A percentile compares a stretch with the other conserved stretches of the same genome.
phyloP scores from a whole-genome alignment of 2,888 invertebrate genomes.

The Conomelus anceps region DNA sequence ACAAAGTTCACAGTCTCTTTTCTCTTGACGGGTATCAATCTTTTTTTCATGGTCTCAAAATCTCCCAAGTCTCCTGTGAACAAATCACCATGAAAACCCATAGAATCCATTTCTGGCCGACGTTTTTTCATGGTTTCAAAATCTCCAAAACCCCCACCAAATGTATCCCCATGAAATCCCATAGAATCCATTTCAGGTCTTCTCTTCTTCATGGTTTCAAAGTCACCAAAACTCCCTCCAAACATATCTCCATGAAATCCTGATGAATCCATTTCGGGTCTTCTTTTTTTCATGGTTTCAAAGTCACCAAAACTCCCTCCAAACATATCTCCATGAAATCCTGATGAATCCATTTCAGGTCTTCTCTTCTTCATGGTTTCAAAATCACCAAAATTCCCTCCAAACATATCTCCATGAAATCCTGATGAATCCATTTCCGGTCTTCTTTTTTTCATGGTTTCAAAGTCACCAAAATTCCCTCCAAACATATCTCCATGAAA shows the following conservation, averaged over 20 bases:
- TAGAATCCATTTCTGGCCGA: constrained; percentile 37
- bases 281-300: constrained; percentile 37
- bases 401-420: constrained; percentile 40
- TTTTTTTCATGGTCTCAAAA: constrained; percentile 39
- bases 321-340: constrained; percentile 40
- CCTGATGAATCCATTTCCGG: constrained; percentile 38
- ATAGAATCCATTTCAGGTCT: constrained; percentile 36
- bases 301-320: constrained; percentile 39
- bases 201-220: constrained; percentile 34
- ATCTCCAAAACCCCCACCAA: constrained; percentile 38
- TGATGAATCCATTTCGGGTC: constrained; percentile 36
- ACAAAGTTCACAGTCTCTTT: not conserved
- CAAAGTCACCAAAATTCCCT: constrained; percentile 37
- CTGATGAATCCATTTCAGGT: constrained; percentile 37
- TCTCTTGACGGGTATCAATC: constrained; percentile 18
- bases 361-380: constrained; percentile 36
- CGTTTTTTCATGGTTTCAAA: constrained; percentile 40
- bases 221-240: constrained; percentile 34
- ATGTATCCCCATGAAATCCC: constrained; percentile 39
- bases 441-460: constrained; percentile 35
- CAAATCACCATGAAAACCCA: constrained; percentile 39
- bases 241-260: constrained; percentile 38
- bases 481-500: constrained; percentile 39
- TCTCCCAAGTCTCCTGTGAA: constrained; percentile 39
- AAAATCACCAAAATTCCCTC: constrained; percentile 38